Percentiles rank a stretch among this genome's conserved stretches.
These are phyloP conservation scores for Argyra leucocephala DNA, from an alignment of 2,888 invertebrate species.

Conservation along the genomic window DNA sequence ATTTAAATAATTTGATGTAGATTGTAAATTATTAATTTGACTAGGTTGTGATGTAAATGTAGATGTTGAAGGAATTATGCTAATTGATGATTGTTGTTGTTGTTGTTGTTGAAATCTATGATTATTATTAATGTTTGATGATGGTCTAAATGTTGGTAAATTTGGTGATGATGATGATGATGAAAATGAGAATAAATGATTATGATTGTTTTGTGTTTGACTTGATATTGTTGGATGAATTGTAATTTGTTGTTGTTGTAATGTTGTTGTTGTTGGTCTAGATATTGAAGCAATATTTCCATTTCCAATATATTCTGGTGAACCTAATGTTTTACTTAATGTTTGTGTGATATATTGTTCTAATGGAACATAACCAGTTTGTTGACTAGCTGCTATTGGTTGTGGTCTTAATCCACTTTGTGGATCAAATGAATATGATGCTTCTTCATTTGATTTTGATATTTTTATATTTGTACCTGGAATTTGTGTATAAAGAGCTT, in stretches of 20 bases:
- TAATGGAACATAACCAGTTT: slow-evolving; percentile 7
- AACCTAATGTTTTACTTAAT: background rate
- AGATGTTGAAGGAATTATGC: slow-evolving; percentile 16
- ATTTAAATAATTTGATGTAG: background rate
- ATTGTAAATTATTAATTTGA: background rate
- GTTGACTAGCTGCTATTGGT: background rate
- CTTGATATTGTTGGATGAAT: background rate
- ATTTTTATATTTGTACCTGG: slow-evolving; percentile 22
- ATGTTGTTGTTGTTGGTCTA: background rate
- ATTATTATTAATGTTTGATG: background rate
- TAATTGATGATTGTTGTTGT: slow-evolving; percentile 13
- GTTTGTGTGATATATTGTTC: slow-evolving; percentile 8
- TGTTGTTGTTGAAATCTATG: slow-evolving; percentile 17
- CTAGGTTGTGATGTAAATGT: slow-evolving; percentile 9
- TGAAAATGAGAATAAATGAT: background rate
- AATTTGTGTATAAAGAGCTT: slow-evolving; percentile 15
- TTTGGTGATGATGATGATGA: background rate
- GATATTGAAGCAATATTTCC: too few species aligned
- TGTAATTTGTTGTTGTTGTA: background rate
- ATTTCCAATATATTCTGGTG: background rate
- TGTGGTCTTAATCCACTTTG: background rate
- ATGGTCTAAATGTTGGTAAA: background rate
- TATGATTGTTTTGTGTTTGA: background rate
- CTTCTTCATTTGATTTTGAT: slow-evolving; percentile 22
- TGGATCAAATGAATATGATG: slow-evolving; percentile 5